A percentile compares a stretch with the other conserved stretches of the same genome.
Conservation (phyloP, 2,113 vertebrate species). For the human (Homo sapiens) region DNA sequence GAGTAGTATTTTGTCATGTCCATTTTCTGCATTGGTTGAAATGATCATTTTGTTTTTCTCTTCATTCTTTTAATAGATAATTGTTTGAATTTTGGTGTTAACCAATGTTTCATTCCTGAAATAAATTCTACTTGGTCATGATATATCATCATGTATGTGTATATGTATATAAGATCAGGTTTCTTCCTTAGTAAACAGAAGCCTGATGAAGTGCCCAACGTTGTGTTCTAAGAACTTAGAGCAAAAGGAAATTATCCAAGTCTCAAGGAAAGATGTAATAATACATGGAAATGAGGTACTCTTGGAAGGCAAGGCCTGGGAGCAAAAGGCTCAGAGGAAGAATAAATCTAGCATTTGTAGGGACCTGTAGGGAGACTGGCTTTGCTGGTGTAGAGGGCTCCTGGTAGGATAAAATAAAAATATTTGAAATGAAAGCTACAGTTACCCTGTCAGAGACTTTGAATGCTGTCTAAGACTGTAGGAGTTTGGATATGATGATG, state of each 20-base stretch:
- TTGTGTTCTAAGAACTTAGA: background rate
- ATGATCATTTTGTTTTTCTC: background rate
- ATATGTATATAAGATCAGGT: background rate
- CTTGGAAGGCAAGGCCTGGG: background rate
- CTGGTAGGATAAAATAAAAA: background rate
- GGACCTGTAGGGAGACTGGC: background rate
- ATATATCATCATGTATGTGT: background rate
- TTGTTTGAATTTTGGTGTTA: background rate
- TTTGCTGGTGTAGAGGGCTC: background rate
- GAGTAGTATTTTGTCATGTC: background rate
- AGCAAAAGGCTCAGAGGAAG: background rate
- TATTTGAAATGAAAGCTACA: background rate
- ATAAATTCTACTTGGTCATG: background rate
- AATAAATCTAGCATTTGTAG: background rate
- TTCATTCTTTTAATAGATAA: background rate
- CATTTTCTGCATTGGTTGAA: background rate
- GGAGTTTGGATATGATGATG: background rate
- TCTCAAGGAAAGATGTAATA: background rate
- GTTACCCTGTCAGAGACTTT: background rate
- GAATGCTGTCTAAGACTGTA: background rate
- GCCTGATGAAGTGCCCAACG: background rate
- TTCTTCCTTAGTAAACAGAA: slow-evolving; percentile 31
- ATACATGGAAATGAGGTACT: background rate
- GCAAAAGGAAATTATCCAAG: background rate
- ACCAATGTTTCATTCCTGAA: background rate